Evolutionary conservation across 1,140 invertebrate species (phyloP).

Genomic region (Cyclargus thomasi): DNA sequence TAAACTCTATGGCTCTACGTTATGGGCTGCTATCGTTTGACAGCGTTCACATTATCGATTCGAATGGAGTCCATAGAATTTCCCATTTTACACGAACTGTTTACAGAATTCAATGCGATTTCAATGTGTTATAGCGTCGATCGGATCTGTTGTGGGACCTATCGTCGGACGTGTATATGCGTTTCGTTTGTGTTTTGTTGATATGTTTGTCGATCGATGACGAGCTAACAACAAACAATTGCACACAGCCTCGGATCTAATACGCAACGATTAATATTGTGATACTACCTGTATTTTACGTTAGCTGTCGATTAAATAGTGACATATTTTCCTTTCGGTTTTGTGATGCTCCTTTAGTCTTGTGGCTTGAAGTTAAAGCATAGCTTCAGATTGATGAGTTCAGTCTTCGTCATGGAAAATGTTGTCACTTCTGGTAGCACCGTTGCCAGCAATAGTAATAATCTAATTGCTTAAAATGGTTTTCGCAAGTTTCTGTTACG

Average conservation of each 20-base stretch:
- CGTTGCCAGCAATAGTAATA: too few species aligned
- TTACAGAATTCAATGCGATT: slow-evolving; percentile 14
- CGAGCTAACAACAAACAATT: neutral
- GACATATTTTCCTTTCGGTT: too few species aligned
- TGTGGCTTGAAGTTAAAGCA: too few species aligned
- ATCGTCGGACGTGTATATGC: neutral
- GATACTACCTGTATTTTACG: too few species aligned
- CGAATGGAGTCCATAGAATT: neutral
- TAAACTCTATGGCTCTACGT: neutral
- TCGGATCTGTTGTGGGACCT: neutral
- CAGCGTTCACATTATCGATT: neutral
- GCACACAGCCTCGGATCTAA: neutral
- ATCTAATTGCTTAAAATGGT: too few species aligned
- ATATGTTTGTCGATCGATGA: neutral
- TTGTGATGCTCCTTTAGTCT: too few species aligned
- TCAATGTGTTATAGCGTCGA: slow-evolving; percentile 7
- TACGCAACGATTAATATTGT: too few species aligned
- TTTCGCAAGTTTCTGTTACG: too few species aligned
- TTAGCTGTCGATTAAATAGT: too few species aligned
- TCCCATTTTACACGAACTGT: slow-evolving; percentile 12
- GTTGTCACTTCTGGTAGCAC: too few species aligned
- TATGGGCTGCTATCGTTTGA: neutral
- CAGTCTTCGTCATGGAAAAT: too few species aligned
- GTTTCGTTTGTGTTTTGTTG: neutral
- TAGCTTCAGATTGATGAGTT: too few species aligned